Base-by-base conservation (phyloP, 2,888 invertebrate species). In the Macrophya annulata region DNA sequence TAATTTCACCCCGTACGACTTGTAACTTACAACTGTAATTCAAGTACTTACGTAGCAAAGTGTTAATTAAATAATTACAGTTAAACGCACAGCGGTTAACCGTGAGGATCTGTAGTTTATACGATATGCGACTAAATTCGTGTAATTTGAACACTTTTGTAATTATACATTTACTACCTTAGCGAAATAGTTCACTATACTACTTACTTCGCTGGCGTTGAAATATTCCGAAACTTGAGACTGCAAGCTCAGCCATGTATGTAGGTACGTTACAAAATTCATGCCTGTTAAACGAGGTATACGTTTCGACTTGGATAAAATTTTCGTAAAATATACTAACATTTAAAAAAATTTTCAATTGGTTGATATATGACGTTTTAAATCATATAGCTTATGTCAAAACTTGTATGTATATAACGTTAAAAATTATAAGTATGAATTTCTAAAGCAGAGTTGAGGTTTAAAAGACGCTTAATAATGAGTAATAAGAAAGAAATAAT, bases 31-130 rank as follows among this genome's bases (percentile, higher is more conserved):
- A 71, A 17, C n/a, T 40, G 71, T 0, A n/a, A n/a, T 9, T 3
- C 17, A 37, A 71, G n/a, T n/a, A 37, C 71, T 71, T 37, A 31
- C 31, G 71, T 40, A 25, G 40, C 4, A 31, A 31, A 71, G 40
- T 71, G 71, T 71, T 71, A 40, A 71, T 71, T 71, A 71, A 37
- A 71, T n/a, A 71, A 71, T 71, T 71, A 71, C 71, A 10, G 40
- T 71, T n/a, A n/a, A 71, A 31, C 40, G 71, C 21, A 40, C 6
- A 8, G 40, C 71, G 71, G 40, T 71, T 71, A 4, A 37, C n/a
- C 71, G 9, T 17, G 9, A n/a, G 40, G 37, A 5, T 37, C 37
- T 40, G 17, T 37, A 40, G 71, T 71, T 40, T 40, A 31, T 6
- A 40, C 37, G 40, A 37, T 40, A 40, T 9, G 62, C 71, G 8